Evolutionary conservation across 2,113 vertebrate genomes (phyloP).

Genomic region (Tyto alba): DNA sequence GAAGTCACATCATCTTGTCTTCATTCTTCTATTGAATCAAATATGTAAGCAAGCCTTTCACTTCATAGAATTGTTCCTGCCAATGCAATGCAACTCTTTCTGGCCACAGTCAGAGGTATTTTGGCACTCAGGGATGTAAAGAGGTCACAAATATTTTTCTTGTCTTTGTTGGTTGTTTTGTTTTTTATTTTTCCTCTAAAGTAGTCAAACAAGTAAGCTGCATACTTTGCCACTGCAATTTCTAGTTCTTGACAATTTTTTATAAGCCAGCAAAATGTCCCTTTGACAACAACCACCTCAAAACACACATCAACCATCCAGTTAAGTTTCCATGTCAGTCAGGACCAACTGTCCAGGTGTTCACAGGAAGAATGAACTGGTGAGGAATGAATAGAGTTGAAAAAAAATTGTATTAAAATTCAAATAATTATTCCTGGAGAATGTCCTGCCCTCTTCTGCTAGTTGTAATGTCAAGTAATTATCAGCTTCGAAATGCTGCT

Average conservation of each 20-base stretch:
- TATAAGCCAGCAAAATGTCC: background rate
- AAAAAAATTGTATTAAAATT: background rate
- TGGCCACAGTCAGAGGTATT: background rate
- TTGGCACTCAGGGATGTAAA: background rate
- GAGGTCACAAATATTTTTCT: background rate
- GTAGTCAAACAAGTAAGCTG: background rate
- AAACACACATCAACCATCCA: background rate
- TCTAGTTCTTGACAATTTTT: background rate
- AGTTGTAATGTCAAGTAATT: background rate
- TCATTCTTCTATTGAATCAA: background rate
- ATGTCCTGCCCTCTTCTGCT: background rate
- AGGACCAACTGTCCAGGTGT: background rate
- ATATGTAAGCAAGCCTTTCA: background rate
- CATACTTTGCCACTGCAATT: background rate
- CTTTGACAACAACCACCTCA: background rate
- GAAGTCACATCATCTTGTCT: background rate
- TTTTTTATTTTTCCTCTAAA: background rate
- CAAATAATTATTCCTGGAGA: background rate
- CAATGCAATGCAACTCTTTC: background rate
- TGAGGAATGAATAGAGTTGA: background rate
- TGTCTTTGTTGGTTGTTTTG: background rate
- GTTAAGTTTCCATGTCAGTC: background rate
- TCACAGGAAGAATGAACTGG: background rate
- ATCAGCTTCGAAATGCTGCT: background rate
- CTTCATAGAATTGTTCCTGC: accelerated